Base-by-base conservation (phyloP, 1,140 invertebrate species). In the Pararge aegeria region DNA sequence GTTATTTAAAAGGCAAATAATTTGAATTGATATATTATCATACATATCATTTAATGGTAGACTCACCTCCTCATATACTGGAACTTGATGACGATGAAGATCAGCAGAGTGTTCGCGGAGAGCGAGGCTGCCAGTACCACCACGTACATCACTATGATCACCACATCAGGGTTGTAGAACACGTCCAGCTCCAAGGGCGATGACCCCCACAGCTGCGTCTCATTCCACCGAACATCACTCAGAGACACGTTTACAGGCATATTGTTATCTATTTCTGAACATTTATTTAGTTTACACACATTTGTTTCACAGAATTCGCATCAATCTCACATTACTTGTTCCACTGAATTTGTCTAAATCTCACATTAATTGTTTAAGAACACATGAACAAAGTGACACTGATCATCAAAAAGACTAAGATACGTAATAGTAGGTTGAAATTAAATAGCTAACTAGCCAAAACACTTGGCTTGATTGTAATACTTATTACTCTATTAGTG, bases 41-140 rank as follows among this genome's bases (percentile, higher is more conserved):
- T n/a, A n/a, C n/a, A n/a, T n/a, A n/a, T n/a, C n/a, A n/a, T n/a
- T n/a, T n/a, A n/a, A n/a, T n/a, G n/a, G n/a, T n/a, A n/a, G n/a
- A 90, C 92, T 90, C 75, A 94, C 93, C 92, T 94, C 59, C 93
- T 88, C 91, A 94, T 93, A 65, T 93, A 93, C 57, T 93, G 91
- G 74, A 93, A 94, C 64, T 94, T 93, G 75, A 93, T 89, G 24
- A 94, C 93, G 2, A 94, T 92, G 46, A 92, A 88, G 62, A 94
- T 94, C 34, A 94, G 91, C 53, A 94, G 87, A 1, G 92, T 87
- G 61, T 94, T 94, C 9, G 93, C 92, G 0, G 90, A 84, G 12
- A 94, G 81, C 0, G 93, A 93, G 0, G 93, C 70, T 0, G 92
- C 71, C 13, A 93, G 91, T 16, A 94, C 91, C 0, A 90, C 91